A percentile compares a stretch with the other conserved stretches of the same genome.
phyloP scores from a whole-genome alignment of 2,113 vertebrate genomes.

The Brienomyrus brachyistius region DNA sequence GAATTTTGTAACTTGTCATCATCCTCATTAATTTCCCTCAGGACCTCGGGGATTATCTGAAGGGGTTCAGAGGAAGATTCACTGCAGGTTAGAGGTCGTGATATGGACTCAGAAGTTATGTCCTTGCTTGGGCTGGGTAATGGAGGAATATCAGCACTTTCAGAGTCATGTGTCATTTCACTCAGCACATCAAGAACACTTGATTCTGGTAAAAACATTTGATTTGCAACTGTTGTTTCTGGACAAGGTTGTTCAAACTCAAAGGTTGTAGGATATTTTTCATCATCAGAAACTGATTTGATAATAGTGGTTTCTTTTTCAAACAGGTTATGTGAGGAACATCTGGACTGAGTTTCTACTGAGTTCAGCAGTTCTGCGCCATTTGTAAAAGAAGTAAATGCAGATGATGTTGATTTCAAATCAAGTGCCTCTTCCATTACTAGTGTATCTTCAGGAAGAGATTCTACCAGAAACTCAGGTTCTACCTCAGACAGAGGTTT shows the following conservation, averaged over 20 bases:
- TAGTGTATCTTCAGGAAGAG: neutral
- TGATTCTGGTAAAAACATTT: neutral
- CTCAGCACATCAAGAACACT: neutral
- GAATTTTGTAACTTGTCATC: neutral
- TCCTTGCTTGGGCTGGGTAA: neutral
- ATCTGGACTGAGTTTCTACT: neutral
- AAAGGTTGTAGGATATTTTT: neutral
- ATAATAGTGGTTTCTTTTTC: neutral
- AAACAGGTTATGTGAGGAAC: neutral
- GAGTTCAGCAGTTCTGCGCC: conserved; percentile 27
- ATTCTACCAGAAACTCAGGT: neutral
- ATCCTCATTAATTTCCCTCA: neutral
- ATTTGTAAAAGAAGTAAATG: neutral
- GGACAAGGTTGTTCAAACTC: neutral
- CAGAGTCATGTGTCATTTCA: neutral
- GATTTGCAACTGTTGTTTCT: neutral
- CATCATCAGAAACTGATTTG: neutral
- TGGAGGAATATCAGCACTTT: neutral
- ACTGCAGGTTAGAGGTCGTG: neutral
- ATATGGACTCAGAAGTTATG: neutral
- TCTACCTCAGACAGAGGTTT: neutral
- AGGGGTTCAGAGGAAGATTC: neutral
- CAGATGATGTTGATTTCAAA: neutral
- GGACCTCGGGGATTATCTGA: neutral
- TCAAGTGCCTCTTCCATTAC: neutral